phyloP scores from a whole-genome alignment of 2,113 vertebrate species.

The Catagonus wagneri region DNA sequence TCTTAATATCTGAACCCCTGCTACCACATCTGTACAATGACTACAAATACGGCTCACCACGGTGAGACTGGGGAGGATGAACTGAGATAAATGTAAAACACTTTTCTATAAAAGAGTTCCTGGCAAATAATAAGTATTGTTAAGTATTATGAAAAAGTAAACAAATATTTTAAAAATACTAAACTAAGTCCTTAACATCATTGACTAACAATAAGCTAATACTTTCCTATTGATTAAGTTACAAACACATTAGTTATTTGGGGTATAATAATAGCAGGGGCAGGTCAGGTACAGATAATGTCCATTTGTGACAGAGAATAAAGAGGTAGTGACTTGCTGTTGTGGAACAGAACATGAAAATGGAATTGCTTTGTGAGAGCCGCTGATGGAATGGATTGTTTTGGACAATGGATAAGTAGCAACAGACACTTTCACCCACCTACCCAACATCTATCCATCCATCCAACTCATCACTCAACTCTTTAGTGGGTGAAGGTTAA shows the following conservation, averaged over 20 bases:
- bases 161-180: neutral
- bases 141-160: conserved; percentile 35
- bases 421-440: neutral
- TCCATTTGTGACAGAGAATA: neutral
- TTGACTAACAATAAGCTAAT: neutral
- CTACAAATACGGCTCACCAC: neutral
- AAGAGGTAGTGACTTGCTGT: neutral
- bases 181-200: conserved; percentile 3
- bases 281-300: neutral
- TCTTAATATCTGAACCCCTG: neutral
- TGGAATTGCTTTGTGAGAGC: neutral
- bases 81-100: neutral
- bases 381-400: neutral
- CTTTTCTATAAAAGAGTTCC: neutral
- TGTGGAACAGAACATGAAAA: neutral
- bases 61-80: neutral
- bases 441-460: neutral
- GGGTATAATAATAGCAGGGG: neutral
- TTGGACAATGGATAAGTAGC: neutral
- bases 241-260: neutral
- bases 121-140: conserved; percentile 13
- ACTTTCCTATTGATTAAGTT: neutral
- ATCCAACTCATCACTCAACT: neutral
- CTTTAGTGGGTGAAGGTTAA: neutral
- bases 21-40: neutral